A percentile compares a stretch with the other conserved stretches of the same genome.
Evolutionary conservation across 2,888 invertebrate genomes (phyloP).

Genomic region (Conus canariensis): DNA sequence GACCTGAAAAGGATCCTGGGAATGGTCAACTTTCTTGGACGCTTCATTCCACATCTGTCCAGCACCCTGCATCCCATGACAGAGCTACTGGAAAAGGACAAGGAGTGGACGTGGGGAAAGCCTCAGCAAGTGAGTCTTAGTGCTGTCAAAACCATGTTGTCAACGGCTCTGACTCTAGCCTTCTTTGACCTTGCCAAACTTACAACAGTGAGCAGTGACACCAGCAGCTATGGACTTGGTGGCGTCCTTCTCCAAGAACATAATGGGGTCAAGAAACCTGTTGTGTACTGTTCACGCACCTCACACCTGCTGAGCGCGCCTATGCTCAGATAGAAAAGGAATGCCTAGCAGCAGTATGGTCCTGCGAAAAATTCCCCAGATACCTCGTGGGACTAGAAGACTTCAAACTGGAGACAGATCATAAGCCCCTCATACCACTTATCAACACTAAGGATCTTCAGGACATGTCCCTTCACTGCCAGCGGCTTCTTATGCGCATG

Average conservation of each 20-base stretch:
- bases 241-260: slow-evolving; percentile 3
- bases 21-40: slow-evolving; percentile 6
- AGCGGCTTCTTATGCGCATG: slow-evolving; percentile 56
- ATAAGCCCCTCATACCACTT: slow-evolving; percentile 56
- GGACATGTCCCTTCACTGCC: slow-evolving; percentile 52
- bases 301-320: background rate
- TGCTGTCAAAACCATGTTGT: background rate
- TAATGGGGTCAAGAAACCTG: background rate
- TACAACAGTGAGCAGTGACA: slow-evolving; percentile 38
- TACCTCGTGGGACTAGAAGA: slow-evolving; percentile 51
- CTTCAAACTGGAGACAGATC: slow-evolving; percentile 57
- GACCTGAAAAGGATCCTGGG: background rate
- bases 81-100: background rate
- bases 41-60: background rate
- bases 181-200: background rate
- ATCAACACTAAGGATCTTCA: slow-evolving; percentile 54
- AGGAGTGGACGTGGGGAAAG: background rate
- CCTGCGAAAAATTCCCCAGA: slow-evolving; percentile 55
- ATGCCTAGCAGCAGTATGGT: slow-evolving; percentile 49
- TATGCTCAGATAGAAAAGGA: slow-evolving; percentile 41
- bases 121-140: background rate
- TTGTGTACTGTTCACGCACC: slow-evolving; percentile 28
- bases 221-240: background rate
- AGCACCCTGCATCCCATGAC: background rate
- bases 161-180: background rate